phyloP scores from a whole-genome alignment of 2,888 invertebrate genomes.

The Cheilosia impressa region DNA sequence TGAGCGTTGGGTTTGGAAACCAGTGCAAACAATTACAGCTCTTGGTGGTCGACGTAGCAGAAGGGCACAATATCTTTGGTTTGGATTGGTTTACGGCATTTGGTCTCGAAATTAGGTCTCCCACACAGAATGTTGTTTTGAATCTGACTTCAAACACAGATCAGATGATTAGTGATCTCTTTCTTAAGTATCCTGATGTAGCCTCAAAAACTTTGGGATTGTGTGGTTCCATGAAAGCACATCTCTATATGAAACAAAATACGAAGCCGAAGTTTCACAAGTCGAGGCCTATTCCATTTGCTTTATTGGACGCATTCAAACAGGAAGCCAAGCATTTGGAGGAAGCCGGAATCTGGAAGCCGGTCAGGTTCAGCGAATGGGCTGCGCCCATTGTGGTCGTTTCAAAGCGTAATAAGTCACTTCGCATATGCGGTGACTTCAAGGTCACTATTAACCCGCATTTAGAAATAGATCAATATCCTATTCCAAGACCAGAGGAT shows the following conservation, averaged over 20 bases:
- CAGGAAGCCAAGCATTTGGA: slow-evolving; percentile 72
- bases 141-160: slow-evolving; percentile 2
- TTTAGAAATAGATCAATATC: slow-evolving; percentile 73
- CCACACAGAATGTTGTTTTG: not conserved
- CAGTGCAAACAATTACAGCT: slow-evolving; percentile 5
- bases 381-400: slow-evolving; percentile 79
- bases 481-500: slow-evolving; percentile 68
- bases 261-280: slow-evolving; percentile 71
- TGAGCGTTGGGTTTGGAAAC: not conserved
- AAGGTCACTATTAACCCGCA: slow-evolving; percentile 76
- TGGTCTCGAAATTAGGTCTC: slow-evolving; percentile 21
- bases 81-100: slow-evolving; percentile 7
- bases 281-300: slow-evolving; percentile 76
- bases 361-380: slow-evolving; percentile 77
- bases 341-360: slow-evolving; percentile 62
- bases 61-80: slow-evolving; percentile 21
- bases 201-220: slow-evolving; percentile 5
- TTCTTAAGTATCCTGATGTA: slow-evolving; percentile 11
- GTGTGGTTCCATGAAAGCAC: slow-evolving; percentile 42
- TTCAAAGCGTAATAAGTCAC: slow-evolving; percentile 76
- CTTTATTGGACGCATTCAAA: slow-evolving; percentile 63
- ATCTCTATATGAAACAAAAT: slow-evolving; percentile 70
- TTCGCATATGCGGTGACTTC: slow-evolving; percentile 76
- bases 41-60: not conserved
- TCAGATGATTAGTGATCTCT: not conserved